phyloP scores from a whole-genome alignment of 2,113 vertebrate genomes.

The Cnemophilus loriae region DNA sequence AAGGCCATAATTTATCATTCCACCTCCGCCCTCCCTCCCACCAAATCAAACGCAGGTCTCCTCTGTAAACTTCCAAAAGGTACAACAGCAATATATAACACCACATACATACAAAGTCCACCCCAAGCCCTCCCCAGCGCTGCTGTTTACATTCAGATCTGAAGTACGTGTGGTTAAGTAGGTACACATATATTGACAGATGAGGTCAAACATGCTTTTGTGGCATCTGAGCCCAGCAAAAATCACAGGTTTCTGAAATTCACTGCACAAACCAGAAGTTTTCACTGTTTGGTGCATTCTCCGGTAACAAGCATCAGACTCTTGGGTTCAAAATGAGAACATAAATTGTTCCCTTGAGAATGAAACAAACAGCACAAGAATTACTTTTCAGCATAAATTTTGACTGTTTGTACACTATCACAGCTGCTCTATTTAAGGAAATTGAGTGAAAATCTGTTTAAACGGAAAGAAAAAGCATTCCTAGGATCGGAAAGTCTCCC shows the following conservation, averaged over 20 bases:
- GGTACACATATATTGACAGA: neutral
- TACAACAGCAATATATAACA: neutral
- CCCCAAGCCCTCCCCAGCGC: neutral
- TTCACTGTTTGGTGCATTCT: neutral
- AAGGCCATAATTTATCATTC: neutral
- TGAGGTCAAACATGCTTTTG: neutral
- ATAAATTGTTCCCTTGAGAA: neutral
- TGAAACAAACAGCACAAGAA: neutral
- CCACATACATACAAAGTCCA: fast-evolving
- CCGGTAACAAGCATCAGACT: neutral
- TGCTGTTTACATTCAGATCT: neutral
- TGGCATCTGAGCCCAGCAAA: neutral
- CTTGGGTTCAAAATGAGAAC: neutral
- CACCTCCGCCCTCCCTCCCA: neutral
- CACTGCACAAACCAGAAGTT: neutral
- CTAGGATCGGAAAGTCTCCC: neutral
- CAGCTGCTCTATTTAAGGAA: neutral
- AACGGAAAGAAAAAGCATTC: neutral
- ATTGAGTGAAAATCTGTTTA: neutral
- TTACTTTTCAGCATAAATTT: neutral
- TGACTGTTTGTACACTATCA: neutral
- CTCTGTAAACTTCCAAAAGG: neutral
- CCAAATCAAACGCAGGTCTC: neutral
- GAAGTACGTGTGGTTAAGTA: fast-evolving
- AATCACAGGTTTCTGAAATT: neutral